Evolutionary conservation across 2,888 invertebrate genomes (phyloP), one percentile per base, ranked within the genome.

Genomic region (Atrina japonica): DNA sequence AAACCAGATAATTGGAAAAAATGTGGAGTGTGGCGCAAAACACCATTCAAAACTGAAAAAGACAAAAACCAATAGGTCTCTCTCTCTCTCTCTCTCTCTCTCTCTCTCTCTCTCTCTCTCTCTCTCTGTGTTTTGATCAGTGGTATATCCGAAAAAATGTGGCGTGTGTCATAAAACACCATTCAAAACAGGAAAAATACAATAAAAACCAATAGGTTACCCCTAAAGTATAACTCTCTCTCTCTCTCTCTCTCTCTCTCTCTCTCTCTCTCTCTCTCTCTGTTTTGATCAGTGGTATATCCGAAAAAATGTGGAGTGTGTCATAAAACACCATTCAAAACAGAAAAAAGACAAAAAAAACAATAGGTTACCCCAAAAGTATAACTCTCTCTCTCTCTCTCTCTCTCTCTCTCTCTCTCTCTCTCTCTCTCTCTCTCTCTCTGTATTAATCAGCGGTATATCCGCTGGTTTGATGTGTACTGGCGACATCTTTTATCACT

Each of bases 71-170:
- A 11, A 9, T 49, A 9, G 16, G 23, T 21, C 47, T 23, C 21
- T 50, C 50, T 23, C 16, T 29, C 35, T 52, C 14, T 3, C 14
- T 16, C 56, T 55, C 52, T 50, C 47, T 50, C 52, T 30, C 64
- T 52, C 64, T 64, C 64, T 52, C 35, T 52, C 64, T 52, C 50
- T 52, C 47, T 47, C 18, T 64, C 47, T 47, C 35, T 64, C 52
- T 56, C 53, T 64, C 21, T 50, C 9, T 23, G 21, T 64, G 29
- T 47, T 23, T 64, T 40, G 41, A 40, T 64, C 21, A 25, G 3
- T 23, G 21, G 25, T 18, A 23, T 14, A 18, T n/a, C n/a, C 18
- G 16, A 6, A 18, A 43, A n/a, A 43, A 43, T 18, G 16, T 18
- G n/a, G 11, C 16, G n/a, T 16, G 45, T 43, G n/a, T 43, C 18